Conservation (phyloP, 2,113 vertebrate genomes). For the Garra rufa region DNA sequence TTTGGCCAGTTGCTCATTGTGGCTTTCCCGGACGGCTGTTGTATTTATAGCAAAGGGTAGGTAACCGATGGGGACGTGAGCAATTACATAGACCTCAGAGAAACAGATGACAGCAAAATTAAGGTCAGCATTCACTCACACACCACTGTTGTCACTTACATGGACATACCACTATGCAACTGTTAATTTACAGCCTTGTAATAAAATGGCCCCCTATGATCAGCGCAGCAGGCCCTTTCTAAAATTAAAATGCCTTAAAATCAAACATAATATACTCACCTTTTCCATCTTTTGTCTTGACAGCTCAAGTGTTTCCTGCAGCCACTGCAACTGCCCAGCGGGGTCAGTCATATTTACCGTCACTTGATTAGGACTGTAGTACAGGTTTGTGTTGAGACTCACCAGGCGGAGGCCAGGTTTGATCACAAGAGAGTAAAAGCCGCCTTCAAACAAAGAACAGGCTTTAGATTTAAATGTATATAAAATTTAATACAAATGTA, state of each 20-base stretch:
- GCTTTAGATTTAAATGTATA: no score
- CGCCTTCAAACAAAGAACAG: slow-evolving; percentile 77
- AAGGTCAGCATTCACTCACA: neutral
- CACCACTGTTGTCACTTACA: slow-evolving; percentile 13
- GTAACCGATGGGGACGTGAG: slow-evolving; percentile 90
- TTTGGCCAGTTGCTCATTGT: slow-evolving; percentile 86
- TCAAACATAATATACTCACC: slow-evolving; percentile 66
- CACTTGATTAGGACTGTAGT: slow-evolving; percentile 85
- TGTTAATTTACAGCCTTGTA: slow-evolving; percentile 6
- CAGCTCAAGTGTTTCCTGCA: slow-evolving; percentile 74
- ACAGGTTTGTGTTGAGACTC: slow-evolving; percentile 94
- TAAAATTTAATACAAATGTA: no score
- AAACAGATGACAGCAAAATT: slow-evolving; percentile 35
- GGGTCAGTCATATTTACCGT: slow-evolving; percentile 88
- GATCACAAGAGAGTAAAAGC: slow-evolving; percentile 91
- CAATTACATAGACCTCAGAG: slow-evolving; percentile 89
- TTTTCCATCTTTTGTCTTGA: slow-evolving; percentile 80
- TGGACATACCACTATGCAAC: neutral
- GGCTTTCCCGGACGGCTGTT: slow-evolving; percentile 78
- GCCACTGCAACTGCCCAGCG: slow-evolving; percentile 82
- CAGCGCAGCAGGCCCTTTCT: neutral
- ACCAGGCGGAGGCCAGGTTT: slow-evolving; percentile 82
- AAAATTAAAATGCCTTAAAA: slow-evolving; percentile 50
- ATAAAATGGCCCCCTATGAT: neutral
- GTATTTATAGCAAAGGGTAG: slow-evolving; percentile 77